phyloP scores from a whole-genome alignment of 2,113 vertebrate species.

The Poeciliopsis turrubarensis region DNA sequence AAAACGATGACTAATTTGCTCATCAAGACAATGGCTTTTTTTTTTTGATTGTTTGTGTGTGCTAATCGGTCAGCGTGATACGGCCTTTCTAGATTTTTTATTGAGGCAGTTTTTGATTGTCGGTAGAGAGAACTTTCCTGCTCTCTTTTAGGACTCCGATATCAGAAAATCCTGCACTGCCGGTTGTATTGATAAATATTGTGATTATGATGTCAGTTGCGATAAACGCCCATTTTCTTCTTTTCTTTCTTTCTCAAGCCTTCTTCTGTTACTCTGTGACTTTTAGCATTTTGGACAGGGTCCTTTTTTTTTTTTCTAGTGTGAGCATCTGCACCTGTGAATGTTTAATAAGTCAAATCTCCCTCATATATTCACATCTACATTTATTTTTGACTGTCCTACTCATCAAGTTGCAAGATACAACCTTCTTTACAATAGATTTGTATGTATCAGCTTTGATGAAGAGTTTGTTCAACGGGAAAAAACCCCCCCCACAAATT shows the following conservation, averaged over 20 bases:
- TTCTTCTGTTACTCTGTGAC: not conserved
- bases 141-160: no score
- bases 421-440: not conserved
- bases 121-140: no score
- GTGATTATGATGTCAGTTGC: no score
- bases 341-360: not conserved
- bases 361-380: not conserved
- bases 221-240: no score
- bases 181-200: no score
- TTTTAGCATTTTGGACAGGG: not conserved
- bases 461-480: not conserved
- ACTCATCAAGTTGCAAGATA: not conserved
- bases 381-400: not conserved
- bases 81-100: not conserved
- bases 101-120: not conserved
- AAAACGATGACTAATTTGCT: slow-evolving; percentile 49
- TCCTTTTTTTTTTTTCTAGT: not conserved
- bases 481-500: not conserved
- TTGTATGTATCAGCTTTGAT: not conserved
- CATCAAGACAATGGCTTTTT: slow-evolving; percentile 49
- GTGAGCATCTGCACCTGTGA: not conserved
- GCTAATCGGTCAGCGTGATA: slow-evolving; percentile 3
- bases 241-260: no score
- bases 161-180: no score
- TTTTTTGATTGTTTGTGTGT: slow-evolving; percentile 12